Base-by-base conservation (phyloP, 2,888 invertebrate species). In the Zele albiditarsus region DNA sequence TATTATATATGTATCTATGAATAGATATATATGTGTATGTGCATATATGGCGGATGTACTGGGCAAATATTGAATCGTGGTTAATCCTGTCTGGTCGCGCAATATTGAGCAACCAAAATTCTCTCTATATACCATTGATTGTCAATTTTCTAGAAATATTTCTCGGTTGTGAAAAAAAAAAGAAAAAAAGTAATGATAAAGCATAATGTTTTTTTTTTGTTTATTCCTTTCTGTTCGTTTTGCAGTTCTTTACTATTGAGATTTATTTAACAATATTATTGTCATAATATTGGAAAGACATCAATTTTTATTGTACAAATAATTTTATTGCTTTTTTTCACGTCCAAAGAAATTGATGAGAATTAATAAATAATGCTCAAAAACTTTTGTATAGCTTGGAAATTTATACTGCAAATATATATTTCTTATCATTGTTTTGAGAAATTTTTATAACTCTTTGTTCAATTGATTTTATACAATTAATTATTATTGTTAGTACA, bases 61-160 rank as follows among this genome's bases (percentile, higher is more conserved):
- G 73, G 38, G 69, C 78, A 79, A 79, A 79, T 79, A 79, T 79
- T 79, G 78, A 75, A 76, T 76, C 67, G 67, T 63, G 71, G 62
- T 71, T 71, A 71, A 71, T 71, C 62, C 71, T 71, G 71, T 71
- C 71, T 71, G 71, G 71, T 71, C 58, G 53, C 20, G 62, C 23
- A 25, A 71, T 71, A 71, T 38, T 38, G 62, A 62, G 27, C 71
- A 71, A 60, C 60, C 60, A 31, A 71, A 71, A 62, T 71, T 28
- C 27, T 60, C 46, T 62, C 63, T 23, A 53, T 53, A 53, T 20
- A 53, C n/a, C 38, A 38, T 27, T 71, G 60, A 71, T 71, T 71
- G 71, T 71, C 71, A 71, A 71, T 71, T 71, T 60, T 62, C 42
- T 20, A 62, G 38, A 60, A 60, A 62, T 60, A 46, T 68, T 63